Evolutionary conservation across 2,113 vertebrate species (phyloP).

Genomic region (Orientallactaga bullata): DNA sequence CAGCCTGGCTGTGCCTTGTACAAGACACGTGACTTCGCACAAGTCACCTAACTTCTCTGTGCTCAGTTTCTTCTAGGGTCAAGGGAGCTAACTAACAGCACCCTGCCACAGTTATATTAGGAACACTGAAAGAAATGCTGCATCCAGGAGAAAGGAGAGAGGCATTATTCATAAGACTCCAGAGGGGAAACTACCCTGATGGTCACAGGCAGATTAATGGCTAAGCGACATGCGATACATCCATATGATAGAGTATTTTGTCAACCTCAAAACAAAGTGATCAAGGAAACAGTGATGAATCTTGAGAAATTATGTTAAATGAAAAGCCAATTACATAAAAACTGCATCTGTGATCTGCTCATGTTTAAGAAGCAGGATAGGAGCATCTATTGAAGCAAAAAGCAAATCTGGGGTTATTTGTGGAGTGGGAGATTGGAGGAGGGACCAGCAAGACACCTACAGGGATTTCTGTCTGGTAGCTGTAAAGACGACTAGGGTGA

Average conservation of each 20-base stretch:
- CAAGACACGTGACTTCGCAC: neutral
- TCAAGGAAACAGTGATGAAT: neutral
- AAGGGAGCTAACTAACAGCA: neutral
- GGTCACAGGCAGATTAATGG: neutral
- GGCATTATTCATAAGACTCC: neutral
- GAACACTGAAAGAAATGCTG: neutral
- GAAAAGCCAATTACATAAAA: neutral
- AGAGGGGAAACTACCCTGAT: neutral
- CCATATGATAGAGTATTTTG: neutral
- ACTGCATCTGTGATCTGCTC: neutral
- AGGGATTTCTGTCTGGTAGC: neutral
- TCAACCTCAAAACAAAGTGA: neutral
- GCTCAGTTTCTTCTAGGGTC: neutral
- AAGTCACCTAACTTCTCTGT: neutral
- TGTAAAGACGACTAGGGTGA: neutral
- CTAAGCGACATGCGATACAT: neutral
- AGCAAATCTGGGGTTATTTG: neutral
- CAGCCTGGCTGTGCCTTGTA: neutral
- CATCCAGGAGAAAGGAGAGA: neutral
- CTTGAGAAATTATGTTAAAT: neutral
- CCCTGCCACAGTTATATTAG: neutral
- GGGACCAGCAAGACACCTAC: neutral
- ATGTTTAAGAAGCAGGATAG: neutral
- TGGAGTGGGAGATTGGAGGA: too few species aligned
- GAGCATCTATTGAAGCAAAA: neutral